Conservation (phyloP, 2,888 invertebrate genomes). For the Ceriagrion tenellum region DNA sequence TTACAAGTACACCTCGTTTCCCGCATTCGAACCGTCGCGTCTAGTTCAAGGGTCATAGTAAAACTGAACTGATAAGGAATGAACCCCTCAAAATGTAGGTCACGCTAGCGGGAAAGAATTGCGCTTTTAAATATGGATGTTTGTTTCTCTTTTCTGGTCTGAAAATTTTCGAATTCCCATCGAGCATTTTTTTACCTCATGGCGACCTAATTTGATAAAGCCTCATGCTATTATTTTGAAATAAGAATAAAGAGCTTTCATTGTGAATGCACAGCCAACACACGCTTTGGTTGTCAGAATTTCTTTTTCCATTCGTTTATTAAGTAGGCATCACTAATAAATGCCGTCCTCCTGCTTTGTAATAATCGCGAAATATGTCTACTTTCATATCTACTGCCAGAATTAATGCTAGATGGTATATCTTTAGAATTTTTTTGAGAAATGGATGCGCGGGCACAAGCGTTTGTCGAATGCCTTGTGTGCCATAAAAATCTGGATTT, state of each 20-base stretch:
- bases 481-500: no score
- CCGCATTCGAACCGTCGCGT: slow-evolving; percentile 31
- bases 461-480: no score
- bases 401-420: no score
- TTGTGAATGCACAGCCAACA: background rate
- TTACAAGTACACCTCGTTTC: background rate
- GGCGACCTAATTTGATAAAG: slow-evolving; percentile 16
- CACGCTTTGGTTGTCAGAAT: background rate
- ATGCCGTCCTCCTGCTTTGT: background rate
- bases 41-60: background rate
- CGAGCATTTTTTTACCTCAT: background rate
- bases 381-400: background rate
- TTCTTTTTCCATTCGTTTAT: background rate
- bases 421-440: no score
- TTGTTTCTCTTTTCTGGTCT: background rate
- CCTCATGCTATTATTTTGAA: background rate
- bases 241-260: background rate
- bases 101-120: slow-evolving; percentile 4
- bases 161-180: background rate
- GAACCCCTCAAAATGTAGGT: slow-evolving; percentile 11
- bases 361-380: background rate
- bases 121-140: background rate
- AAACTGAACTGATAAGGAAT: slow-evolving; percentile 50
- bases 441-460: no score
- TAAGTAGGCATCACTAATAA: background rate